phyloP scores from a whole-genome alignment of 2,888 invertebrate genomes.

The Tenthredo scrophulariae region DNA sequence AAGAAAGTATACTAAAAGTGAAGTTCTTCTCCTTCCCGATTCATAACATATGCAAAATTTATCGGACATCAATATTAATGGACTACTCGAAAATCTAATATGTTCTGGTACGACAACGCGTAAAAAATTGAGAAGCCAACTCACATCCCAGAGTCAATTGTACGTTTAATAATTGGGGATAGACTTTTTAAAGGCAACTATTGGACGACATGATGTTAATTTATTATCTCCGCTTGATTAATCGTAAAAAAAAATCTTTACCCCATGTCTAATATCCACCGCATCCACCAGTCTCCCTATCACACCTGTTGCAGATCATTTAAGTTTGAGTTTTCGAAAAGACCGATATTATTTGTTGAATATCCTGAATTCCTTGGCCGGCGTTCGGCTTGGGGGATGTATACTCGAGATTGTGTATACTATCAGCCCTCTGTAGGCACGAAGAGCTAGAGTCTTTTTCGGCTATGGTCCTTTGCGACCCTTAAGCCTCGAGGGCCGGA shows the following conservation, averaged over 20 bases:
- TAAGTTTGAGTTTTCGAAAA: not conserved
- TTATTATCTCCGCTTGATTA: no score
- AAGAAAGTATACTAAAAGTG: not conserved
- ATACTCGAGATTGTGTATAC: not conserved
- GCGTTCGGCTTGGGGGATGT: slow-evolving; percentile 12
- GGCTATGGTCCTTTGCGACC: slow-evolving; percentile 25
- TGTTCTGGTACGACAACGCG: no score
- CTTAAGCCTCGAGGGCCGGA: slow-evolving; percentile 38
- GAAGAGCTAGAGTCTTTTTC: slow-evolving; percentile 21
- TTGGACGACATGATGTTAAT: not conserved
- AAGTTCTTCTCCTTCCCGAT: not conserved
- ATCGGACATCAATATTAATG: not conserved
- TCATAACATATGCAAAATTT: not conserved
- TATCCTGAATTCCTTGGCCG: slow-evolving; percentile 11
- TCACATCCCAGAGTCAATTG: not conserved
- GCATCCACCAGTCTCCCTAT: no score
- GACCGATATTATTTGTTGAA: not conserved
- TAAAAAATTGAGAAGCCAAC: not conserved
- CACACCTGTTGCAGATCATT: not conserved
- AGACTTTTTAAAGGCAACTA: not conserved
- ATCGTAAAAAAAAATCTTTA: no score
- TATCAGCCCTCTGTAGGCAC: slow-evolving; percentile 1
- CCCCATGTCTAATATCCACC: no score
- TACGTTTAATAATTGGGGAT: not conserved
- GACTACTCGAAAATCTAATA: not conserved